Conservation (phyloP, 1,140 invertebrate species). For the Melanaphis sacchari region DNA sequence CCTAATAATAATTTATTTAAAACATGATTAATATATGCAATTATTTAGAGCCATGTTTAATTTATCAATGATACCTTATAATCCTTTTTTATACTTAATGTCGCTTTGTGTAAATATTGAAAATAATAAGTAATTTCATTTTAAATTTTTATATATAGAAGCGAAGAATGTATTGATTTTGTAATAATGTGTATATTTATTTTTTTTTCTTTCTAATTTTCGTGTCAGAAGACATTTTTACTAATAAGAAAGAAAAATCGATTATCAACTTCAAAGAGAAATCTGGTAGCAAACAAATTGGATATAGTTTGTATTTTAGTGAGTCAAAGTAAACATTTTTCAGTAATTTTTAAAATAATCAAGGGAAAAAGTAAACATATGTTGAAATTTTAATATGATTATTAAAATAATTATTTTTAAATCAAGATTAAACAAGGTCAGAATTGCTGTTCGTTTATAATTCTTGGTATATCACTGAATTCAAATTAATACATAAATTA, state of each 20-base stretch:
- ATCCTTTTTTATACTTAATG: neutral
- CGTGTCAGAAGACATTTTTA: neutral
- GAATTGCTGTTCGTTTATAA: too few relatives aligned
- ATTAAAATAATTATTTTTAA: too few relatives aligned
- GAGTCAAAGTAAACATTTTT: too few relatives aligned
- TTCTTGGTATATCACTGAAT: too few relatives aligned
- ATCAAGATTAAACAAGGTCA: too few relatives aligned
- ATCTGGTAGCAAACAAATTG: too few relatives aligned
- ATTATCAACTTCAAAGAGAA: too few relatives aligned
- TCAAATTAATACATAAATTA: too few relatives aligned
- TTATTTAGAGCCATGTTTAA: neutral
- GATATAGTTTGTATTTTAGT: too few relatives aligned
- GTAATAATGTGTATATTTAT: neutral
- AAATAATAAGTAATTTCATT: neutral
- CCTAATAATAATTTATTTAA: neutral
- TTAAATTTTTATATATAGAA: neutral
- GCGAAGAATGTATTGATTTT: neutral
- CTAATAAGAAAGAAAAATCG: neutral
- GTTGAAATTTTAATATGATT: too few relatives aligned
- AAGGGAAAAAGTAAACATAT: too few relatives aligned
- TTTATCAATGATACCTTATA: neutral
- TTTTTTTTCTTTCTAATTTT: neutral
- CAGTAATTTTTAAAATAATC: too few relatives aligned
- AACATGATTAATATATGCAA: neutral
- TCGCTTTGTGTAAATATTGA: neutral